Evolutionary conservation across 2,797 vertebrate species (phyloP).

Genomic region (Rhynchotus rufescens): DNA sequence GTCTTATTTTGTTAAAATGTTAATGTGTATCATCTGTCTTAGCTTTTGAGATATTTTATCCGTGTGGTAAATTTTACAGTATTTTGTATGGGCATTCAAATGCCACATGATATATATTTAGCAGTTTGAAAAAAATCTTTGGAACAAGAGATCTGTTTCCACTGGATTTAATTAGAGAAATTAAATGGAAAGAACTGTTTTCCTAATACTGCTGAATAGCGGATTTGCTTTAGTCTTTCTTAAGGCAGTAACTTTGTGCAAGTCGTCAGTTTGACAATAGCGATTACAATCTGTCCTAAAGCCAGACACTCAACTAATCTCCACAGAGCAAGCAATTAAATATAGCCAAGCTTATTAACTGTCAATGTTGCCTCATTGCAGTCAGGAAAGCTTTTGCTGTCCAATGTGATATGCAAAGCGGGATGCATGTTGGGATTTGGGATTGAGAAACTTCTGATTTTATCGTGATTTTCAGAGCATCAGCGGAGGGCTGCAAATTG

Average conservation of each 20-base stretch:
- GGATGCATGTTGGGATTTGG: background rate
- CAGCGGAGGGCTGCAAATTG: background rate
- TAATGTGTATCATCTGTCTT: background rate
- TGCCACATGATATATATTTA: background rate
- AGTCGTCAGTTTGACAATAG: background rate
- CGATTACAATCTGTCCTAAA: background rate
- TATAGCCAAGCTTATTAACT: background rate
- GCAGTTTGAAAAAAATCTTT: background rate
- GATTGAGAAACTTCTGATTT: background rate
- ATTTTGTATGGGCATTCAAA: background rate
- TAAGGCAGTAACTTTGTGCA: background rate
- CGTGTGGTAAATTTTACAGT: background rate
- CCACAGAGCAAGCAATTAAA: background rate
- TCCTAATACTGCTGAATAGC: background rate
- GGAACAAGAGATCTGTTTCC: background rate
- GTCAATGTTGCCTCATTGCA: background rate
- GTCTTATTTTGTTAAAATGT: background rate
- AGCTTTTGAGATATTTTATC: background rate
- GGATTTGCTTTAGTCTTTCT: background rate
- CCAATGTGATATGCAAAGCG: background rate
- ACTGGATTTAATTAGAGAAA: background rate
- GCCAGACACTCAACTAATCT: background rate
- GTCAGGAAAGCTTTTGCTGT: background rate
- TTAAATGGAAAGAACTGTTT: background rate
- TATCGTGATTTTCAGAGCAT: background rate